phyloP scores from a whole-genome alignment of 2,888 invertebrate genomes.

The Orthosia gothica region DNA sequence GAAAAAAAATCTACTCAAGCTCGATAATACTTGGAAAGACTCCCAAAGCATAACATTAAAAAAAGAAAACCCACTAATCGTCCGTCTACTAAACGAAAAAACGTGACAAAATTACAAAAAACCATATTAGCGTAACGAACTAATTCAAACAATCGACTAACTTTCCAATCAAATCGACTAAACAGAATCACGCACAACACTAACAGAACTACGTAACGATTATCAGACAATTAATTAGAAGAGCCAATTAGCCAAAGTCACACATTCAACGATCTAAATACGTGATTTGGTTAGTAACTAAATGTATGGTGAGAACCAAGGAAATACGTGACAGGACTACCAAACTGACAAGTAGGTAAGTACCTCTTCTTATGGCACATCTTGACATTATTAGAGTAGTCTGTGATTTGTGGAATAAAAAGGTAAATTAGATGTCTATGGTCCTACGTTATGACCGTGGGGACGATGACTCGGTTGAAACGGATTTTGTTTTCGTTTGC shows the following conservation, averaged over 20 bases:
- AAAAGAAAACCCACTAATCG: constrained; percentile 40
- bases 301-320: constrained; percentile 75
- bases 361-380: constrained; percentile 41
- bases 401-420: constrained; percentile 64
- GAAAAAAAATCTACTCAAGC: neutral
- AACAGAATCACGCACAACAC: constrained; percentile 54
- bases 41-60: constrained; percentile 1
- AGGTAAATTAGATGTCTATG: constrained; percentile 61
- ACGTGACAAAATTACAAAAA: constrained; percentile 61
- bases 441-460: constrained; percentile 56
- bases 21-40: neutral
- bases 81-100: constrained; percentile 35
- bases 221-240: constrained; percentile 80
- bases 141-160: constrained; percentile 53
- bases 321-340: constrained; percentile 74
- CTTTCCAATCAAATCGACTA: constrained; percentile 58
- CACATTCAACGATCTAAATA: constrained; percentile 79
- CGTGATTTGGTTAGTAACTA: constrained; percentile 78
- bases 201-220: constrained; percentile 69
- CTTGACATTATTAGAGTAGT: constrained; percentile 67
- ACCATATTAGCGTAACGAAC: constrained; percentile 36
- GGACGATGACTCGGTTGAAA: constrained; percentile 54
- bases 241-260: constrained; percentile 82
- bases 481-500: constrained; percentile 51
- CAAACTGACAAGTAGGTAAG: constrained; percentile 49